A percentile compares a stretch with the other conserved stretches of the same genome.
phyloP scores from a whole-genome alignment of 2,797 vertebrate genomes.

The Rousettus madagascariensis region DNA sequence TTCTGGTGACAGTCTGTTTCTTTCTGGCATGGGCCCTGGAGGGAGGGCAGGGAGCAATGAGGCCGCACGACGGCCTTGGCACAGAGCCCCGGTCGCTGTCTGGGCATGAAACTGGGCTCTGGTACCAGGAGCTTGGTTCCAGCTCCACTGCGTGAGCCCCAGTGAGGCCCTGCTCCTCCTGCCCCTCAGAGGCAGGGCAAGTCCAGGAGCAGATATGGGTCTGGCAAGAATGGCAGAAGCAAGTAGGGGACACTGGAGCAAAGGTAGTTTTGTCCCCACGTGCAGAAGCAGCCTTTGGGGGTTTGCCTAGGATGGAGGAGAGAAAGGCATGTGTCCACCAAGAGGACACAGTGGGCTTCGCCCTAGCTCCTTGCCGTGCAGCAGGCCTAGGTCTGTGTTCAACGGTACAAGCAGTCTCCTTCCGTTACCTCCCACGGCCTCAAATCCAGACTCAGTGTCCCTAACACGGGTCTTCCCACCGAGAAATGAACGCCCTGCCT shows the following conservation, averaged over 20 bases:
- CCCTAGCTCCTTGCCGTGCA: neutral
- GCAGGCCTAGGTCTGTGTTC: neutral
- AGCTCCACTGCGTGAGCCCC: neutral
- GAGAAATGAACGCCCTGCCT: neutral
- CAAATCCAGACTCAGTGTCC: neutral
- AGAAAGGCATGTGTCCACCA: neutral
- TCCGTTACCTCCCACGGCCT: neutral
- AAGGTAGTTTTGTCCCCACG: neutral
- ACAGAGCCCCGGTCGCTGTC: neutral
- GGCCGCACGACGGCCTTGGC: slow-evolving; percentile 20
- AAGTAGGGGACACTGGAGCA: neutral
- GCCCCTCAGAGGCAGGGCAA: neutral
- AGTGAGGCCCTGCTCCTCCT: neutral
- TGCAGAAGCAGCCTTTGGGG: neutral
- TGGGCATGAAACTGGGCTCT: neutral
- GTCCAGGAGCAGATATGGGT: neutral
- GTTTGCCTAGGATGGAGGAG: neutral
- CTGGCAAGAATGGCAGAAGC: neutral
- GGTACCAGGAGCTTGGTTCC: neutral
- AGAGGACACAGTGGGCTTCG: neutral
- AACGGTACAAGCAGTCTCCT: neutral
- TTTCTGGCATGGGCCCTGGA: neutral
- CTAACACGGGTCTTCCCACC: accelerated
- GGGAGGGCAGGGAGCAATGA: slow-evolving; percentile 11
- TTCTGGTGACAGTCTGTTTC: neutral